Evolutionary conservation across 2,113 vertebrate genomes (phyloP).

Genomic region (Oophaga pumilio): DNA sequence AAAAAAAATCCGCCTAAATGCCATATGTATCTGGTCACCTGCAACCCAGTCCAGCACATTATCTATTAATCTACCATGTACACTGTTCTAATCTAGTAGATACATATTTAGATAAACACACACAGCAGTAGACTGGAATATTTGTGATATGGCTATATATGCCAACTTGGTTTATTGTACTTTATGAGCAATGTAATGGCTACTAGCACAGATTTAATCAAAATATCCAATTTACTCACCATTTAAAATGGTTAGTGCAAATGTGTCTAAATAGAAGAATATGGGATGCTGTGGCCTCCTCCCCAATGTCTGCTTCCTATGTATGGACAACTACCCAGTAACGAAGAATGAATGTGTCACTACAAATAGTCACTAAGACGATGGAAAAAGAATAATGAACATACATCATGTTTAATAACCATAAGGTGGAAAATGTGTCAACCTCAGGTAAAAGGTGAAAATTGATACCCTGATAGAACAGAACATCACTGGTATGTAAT

Average conservation of each 20-base stretch:
- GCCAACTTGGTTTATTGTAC: no score
- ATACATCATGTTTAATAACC: conserved; percentile 19
- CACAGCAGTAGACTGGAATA: no score
- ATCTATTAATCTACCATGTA: no score
- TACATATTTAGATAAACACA: no score
- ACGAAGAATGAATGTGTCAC: background rate
- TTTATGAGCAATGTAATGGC: no score
- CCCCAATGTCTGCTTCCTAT: background rate
- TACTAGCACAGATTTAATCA: background rate
- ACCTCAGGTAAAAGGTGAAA: conserved; percentile 42
- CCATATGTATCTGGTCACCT: background rate
- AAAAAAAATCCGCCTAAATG: background rate
- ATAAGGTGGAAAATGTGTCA: background rate
- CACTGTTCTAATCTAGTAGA: no score
- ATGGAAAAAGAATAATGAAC: background rate
- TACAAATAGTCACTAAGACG: background rate
- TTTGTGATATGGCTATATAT: no score
- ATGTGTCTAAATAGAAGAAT: background rate
- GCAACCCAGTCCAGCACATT: no score
- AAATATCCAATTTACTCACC: background rate
- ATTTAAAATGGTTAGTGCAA: background rate
- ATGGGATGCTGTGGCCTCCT: background rate
- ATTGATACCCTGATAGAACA: conserved; percentile 3
- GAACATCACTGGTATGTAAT: conserved; percentile 32
- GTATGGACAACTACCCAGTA: background rate